Evolutionary conservation across 2,113 vertebrate genomes (phyloP), one percentile per base, ranked within the genome.

Genomic region (Laterallus jamaicensis): DNA sequence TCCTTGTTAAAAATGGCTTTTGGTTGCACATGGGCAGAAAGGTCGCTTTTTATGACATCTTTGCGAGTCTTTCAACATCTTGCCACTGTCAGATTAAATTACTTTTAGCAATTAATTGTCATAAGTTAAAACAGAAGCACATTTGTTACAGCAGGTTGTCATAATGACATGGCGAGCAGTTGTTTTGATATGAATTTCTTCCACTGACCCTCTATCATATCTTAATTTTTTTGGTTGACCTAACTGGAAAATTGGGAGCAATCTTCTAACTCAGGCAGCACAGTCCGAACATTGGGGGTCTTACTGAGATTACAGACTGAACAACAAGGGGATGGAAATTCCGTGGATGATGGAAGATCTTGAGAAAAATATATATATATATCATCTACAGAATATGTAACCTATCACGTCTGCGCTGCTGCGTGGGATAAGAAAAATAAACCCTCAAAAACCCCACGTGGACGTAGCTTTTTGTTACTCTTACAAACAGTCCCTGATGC

Each of bases 171-270:
- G 96, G 97, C 92, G 97, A 98, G 97, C 75, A 97, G 97, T 97
- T 98, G 98, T 98, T 98, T 98, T 98, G 98, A 98, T 98, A 98
- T 97, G 93, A 98, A 97, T 98, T 98, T 98, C 98, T 97, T 97
- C 68, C 92, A 91, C 88, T 96, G 93, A 96, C 96, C 98, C 94
- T 96, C 93, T 93, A 98, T 98, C 97, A 98, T 98, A 98, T 97
- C 97, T 97, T 98, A 98, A 98, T 98, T 99, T 99, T 99, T 99
- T 99, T 99, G 99, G 98, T 99, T 99, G 99, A 99, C 99, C 99
- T 99, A 98, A 98, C 98, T 97, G 97, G 99, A 99, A 99, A 98
- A 99, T 99, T 99, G 99, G 98, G 98, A 99, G 98, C 98, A 99
- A 95, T 97, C 98, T 98, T 98, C 96, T 98, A 98, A 97, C 97